phyloP scores from a whole-genome alignment of 1,140 invertebrate species.

The Zophobas atratus region DNA sequence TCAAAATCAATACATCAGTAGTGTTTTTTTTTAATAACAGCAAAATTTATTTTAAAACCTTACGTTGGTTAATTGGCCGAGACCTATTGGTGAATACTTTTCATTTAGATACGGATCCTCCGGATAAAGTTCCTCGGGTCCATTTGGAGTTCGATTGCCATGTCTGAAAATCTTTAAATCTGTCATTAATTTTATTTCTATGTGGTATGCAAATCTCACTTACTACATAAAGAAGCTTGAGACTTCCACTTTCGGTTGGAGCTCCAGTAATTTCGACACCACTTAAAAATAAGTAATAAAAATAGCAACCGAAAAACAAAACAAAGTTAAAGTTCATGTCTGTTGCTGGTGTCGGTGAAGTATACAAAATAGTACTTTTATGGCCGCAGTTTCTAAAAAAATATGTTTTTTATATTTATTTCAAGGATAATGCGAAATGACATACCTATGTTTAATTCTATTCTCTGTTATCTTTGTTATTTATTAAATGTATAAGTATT shows the following conservation, averaged over 20 bases:
- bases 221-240: slow-evolving; percentile 50
- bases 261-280: not conserved
- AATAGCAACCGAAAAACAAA: too few species aligned
- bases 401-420: too few species aligned
- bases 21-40: not conserved
- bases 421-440: too few species aligned
- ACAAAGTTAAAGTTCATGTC: too few species aligned
- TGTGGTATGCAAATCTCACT: slow-evolving; percentile 11
- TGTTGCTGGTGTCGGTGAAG: too few species aligned
- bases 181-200: slow-evolving; percentile 30
- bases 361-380: too few species aligned
- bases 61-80: slow-evolving; percentile 83
- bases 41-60: slow-evolving; percentile 61
- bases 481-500: too few species aligned
- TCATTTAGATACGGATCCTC: slow-evolving; percentile 74
- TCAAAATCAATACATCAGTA: not conserved
- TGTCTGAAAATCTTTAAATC: slow-evolving; percentile 78
- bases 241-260: slow-evolving; percentile 23
- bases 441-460: too few species aligned
- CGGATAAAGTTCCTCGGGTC: slow-evolving; percentile 74
- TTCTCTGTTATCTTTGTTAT: too few species aligned
- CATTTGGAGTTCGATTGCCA: slow-evolving; percentile 82
- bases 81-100: slow-evolving; percentile 77
- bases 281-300: too few species aligned
- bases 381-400: too few species aligned